Evolutionary conservation across 2,888 invertebrate genomes (phyloP).

Genomic region (Stenoptilia bipunctidactyla): DNA sequence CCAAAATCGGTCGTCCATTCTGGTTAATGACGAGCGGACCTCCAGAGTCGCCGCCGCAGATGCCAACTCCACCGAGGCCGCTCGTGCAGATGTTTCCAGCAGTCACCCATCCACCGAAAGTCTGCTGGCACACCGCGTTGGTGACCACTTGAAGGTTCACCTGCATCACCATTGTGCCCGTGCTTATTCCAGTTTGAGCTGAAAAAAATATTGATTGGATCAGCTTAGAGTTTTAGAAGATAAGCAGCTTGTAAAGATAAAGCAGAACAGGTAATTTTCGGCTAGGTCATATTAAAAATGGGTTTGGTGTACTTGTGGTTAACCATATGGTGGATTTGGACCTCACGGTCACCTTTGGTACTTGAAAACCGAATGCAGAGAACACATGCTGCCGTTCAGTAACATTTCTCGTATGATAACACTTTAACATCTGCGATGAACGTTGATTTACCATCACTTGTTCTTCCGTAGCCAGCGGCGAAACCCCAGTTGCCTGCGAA

Average conservation of each 20-base stretch:
- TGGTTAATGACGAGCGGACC: constrained; percentile 26
- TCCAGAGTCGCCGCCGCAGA: constrained; percentile 39
- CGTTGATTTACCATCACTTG: constrained; percentile 39
- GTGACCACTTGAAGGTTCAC: constrained; percentile 31
- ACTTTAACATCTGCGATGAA: too few relatives aligned
- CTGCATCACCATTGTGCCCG: constrained; percentile 23
- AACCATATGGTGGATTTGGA: too few relatives aligned
- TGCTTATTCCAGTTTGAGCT: constrained; percentile 14
- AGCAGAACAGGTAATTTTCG: too few relatives aligned
- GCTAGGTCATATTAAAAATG: too few relatives aligned
- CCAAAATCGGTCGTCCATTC: constrained; percentile 24
- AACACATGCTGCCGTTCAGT: too few relatives aligned
- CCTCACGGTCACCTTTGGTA: too few relatives aligned
- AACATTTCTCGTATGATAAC: too few relatives aligned
- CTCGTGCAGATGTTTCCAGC: constrained; percentile 32
- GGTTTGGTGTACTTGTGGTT: too few relatives aligned
- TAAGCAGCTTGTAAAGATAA: too few relatives aligned
- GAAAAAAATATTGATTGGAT: too few relatives aligned
- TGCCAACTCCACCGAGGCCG: constrained; percentile 31
- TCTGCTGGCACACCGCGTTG: constrained; percentile 21
- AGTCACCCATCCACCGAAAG: constrained; percentile 15
- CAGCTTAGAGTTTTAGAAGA: too few relatives aligned
- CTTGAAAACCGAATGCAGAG: too few relatives aligned
- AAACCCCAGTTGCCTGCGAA: constrained; percentile 28
- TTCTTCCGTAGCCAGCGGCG: constrained; percentile 39